Conservation (phyloP, 2,888 invertebrate species). For the Crematogaster levior region DNA sequence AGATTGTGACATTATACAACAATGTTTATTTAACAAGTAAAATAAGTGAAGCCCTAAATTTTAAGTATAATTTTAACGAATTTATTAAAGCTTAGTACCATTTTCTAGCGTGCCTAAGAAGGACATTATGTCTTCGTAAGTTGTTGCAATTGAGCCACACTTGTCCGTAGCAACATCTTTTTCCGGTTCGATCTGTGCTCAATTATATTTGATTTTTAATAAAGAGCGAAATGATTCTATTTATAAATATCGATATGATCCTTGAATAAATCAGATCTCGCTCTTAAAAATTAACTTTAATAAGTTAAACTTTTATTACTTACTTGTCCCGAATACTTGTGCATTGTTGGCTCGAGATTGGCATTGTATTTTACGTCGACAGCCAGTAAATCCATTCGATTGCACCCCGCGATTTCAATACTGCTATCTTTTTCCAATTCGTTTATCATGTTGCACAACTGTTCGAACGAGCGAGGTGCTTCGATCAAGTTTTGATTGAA, state of each 20-base stretch:
- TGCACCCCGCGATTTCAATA: conserved; percentile 37
- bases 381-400: background rate
- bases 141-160: conserved; percentile 67
- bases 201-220: background rate
- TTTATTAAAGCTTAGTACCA: conserved; percentile 59
- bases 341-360: background rate
- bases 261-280: background rate
- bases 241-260: background rate
- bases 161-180: conserved; percentile 72
- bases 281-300: background rate
- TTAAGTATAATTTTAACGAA: background rate
- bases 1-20: background rate
- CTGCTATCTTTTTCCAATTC: conserved; percentile 76
- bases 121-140: conserved; percentile 81
- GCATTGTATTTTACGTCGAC: conserved; percentile 9
- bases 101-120: conserved; percentile 79
- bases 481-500: conserved; percentile 80
- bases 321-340: conserved; percentile 28
- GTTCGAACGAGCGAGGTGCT: conserved; percentile 77
- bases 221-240: background rate
- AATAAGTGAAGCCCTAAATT: background rate
- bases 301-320: background rate
- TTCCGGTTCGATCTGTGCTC: conserved; percentile 76
- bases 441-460: conserved; percentile 79
- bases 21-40: background rate